Base-by-base conservation (phyloP, 2,113 vertebrate species). In the Nothobranchius furzeri region DNA sequence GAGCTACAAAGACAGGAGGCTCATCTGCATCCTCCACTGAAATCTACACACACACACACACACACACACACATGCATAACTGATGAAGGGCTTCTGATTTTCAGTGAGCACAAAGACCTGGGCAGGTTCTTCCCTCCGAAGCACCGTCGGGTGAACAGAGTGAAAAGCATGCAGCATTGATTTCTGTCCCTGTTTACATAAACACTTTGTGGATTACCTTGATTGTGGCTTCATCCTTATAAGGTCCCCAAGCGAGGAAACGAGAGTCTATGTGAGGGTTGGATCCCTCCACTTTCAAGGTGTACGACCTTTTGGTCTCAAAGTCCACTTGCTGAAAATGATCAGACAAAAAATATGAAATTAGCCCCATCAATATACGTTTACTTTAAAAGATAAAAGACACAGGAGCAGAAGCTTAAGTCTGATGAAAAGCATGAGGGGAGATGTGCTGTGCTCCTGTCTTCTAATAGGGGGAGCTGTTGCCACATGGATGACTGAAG, bases 1-100 rank as follows among this genome's bases (percentile, higher is more conserved):
- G 90, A 50, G 92, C 92, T 73, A 95, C 81, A 86, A 99, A 99
- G 67, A 94, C 90, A 0, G 98, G 98, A 0, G 97, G 96, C 78
- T 99, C 98, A 0, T 99, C 97, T 0, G 95, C 95, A 45, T 99
- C 97, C 86, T 98, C 96, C 69, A 99, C 95, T 42, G 76, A 78
- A 60, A 91, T 88, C 90, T 65, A 60, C 24, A 20, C 40, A 40
- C 13, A 24, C 36, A 12, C 37, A 65, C 2, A 36, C 52, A 59
- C 6, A n/a, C n/a, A 8, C 48, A 46, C 24, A 43, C 0, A 3
- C 37, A 55, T 20, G 12, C 13, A 35, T 13, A 10, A 35, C 5
- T 48, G 47, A 30, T 30, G 30, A 30, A 47, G 10, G 35, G 8
- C 10, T 11, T 48, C 35, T 47, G 15, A 42, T 73, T 11, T 15